A percentile compares a stretch with the other conserved stretches of the same genome.
phyloP scores from a whole-genome alignment of 2,888 invertebrate species.

The Junonia oenone region DNA sequence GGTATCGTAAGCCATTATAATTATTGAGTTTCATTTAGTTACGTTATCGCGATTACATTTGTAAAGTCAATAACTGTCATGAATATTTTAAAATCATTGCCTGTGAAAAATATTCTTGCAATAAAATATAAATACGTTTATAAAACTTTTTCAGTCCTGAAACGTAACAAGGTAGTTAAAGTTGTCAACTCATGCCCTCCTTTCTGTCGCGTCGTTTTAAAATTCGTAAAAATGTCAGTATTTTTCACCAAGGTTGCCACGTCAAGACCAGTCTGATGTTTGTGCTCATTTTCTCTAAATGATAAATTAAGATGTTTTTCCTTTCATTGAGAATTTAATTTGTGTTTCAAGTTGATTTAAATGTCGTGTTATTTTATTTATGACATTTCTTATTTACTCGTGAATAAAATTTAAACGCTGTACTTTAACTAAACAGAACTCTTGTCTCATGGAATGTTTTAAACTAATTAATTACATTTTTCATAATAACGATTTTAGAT shows the following conservation, averaged over 20 bases:
- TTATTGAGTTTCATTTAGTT: no score
- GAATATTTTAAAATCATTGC: background rate
- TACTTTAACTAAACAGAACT: no score
- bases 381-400: no score
- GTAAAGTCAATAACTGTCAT: no score
- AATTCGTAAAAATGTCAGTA: slow-evolving; percentile 21
- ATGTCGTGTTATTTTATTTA: no score
- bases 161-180: slow-evolving; percentile 28
- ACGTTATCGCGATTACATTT: no score
- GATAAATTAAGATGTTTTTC: background rate
- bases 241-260: slow-evolving; percentile 9
- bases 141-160: slow-evolving; percentile 15
- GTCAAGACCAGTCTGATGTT: slow-evolving; percentile 2
- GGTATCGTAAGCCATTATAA: no score
- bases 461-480: no score
- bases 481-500: no score
- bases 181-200: slow-evolving; percentile 20
- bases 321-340: background rate
- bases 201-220: slow-evolving; percentile 9
- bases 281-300: slow-evolving; percentile 1
- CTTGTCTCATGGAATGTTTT: no score
- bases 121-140: slow-evolving; percentile 18
- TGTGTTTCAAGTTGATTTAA: background rate
- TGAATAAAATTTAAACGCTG: no score
- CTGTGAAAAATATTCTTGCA: background rate